Conservation (phyloP, 2,113 vertebrate species). For the Psophia crepitans region DNA sequence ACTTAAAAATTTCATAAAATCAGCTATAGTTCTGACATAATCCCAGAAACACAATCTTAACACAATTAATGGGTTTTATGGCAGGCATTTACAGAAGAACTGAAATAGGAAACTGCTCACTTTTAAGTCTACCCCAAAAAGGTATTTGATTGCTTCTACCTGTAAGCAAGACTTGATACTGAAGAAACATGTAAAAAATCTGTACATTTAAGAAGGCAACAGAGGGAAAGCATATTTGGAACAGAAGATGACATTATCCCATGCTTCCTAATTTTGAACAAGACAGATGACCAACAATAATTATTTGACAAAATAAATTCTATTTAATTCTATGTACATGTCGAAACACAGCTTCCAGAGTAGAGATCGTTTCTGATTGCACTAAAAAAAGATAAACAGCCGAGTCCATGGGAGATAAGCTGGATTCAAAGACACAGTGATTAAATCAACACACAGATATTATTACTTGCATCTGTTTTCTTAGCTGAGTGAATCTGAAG, state of each 20-base stretch:
- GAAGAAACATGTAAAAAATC: background rate
- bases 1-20: background rate
- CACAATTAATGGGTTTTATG: accelerated
- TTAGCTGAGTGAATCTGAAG: background rate
- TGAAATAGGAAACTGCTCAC: background rate
- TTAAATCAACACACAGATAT: background rate
- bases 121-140: background rate
- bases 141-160: background rate
- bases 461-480: background rate
- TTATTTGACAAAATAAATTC: background rate
- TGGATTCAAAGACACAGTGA: background rate
- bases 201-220: background rate
- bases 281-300: background rate
- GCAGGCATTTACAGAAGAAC: background rate
- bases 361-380: background rate
- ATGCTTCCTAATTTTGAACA: background rate
- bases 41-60: background rate
- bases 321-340: background rate
- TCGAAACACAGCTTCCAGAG: background rate
- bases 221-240: background rate
- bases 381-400: background rate
- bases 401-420: background rate
- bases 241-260: background rate
- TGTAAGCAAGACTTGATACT: background rate
- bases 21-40: background rate